A percentile compares a stretch with the other conserved stretches of the same genome.
These are phyloP conservation scores for Antidorcas marsupialis DNA, from an alignment of 2,113 vertebrate species.

Conservation along the genomic window DNA sequence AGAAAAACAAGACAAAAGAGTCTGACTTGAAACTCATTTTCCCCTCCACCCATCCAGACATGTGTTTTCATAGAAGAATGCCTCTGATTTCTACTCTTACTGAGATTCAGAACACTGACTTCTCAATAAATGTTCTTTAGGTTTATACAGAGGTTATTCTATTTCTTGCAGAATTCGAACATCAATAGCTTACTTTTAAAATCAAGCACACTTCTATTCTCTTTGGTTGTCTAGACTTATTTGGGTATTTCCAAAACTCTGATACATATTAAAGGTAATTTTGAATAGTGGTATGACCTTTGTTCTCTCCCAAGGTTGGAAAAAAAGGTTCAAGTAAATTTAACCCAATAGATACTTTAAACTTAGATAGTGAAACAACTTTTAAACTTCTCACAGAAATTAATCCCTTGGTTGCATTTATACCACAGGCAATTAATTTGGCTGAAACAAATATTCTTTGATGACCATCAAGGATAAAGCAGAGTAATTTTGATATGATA, in stretches of 20 bases:
- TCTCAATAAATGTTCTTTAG: background rate
- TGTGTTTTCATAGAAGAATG: background rate
- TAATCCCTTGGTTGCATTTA: constrained; percentile 24
- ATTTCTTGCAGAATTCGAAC: background rate
- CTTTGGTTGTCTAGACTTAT: background rate
- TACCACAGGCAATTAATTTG: constrained; percentile 54
- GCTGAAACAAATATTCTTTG: constrained; percentile 28
- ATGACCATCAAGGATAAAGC: constrained; percentile 6
- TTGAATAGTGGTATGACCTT: background rate
- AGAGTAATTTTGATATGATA: constrained; percentile 31
- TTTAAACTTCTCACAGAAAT: background rate
- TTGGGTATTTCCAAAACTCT: constrained; percentile 5
- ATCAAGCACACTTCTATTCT: background rate
- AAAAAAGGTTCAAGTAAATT: constrained; percentile 20
- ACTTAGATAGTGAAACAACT: background rate
- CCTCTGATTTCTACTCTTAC: background rate
- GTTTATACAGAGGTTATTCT: background rate
- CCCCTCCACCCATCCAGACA: background rate
- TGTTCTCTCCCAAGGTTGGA: background rate
- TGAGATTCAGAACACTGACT: background rate
- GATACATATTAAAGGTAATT: background rate
- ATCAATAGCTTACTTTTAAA: background rate
- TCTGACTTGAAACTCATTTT: background rate
- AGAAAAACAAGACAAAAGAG: background rate
- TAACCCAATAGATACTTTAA: background rate